Conservation (phyloP, 2,797 vertebrate species). For the Gallinago solitaria region DNA sequence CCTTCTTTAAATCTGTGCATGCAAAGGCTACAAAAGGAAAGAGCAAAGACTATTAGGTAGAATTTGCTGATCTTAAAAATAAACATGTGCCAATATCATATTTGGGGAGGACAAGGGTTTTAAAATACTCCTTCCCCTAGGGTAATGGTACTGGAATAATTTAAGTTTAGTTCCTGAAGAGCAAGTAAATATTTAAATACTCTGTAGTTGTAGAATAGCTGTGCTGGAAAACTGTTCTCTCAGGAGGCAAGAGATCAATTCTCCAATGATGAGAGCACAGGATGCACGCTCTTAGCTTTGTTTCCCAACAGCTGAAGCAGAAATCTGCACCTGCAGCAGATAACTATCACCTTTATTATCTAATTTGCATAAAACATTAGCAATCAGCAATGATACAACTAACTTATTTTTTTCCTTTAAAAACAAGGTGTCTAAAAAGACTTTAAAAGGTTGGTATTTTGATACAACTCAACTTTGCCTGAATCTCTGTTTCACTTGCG, state of each 20-base stretch:
- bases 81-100: background rate
- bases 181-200: slow-evolving; percentile 64
- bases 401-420: background rate
- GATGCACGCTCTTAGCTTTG: slow-evolving; percentile 43
- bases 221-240: slow-evolving; percentile 33
- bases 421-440: background rate
- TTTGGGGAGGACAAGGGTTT: background rate
- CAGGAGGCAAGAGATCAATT: slow-evolving; percentile 55
- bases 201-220: background rate
- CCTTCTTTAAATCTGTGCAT: background rate
- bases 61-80: slow-evolving; percentile 5
- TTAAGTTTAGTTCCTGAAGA: slow-evolving; percentile 31
- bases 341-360: slow-evolving; percentile 62
- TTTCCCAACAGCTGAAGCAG: slow-evolving; percentile 54
- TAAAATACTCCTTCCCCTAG: background rate
- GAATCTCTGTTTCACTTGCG: background rate
- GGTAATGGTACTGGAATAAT: slow-evolving; percentile 1
- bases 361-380: slow-evolving; percentile 59
- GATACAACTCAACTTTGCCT: background rate
- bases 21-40: background rate
- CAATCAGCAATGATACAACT: slow-evolving; percentile 23
- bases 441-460: background rate
- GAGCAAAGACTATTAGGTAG: background rate
- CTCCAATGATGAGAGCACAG: slow-evolving; percentile 33
- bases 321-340: slow-evolving; percentile 64